These are phyloP conservation scores for Spatula versicolor DNA, from an alignment of 2,797 vertebrate species.

Conservation along the genomic window DNA sequence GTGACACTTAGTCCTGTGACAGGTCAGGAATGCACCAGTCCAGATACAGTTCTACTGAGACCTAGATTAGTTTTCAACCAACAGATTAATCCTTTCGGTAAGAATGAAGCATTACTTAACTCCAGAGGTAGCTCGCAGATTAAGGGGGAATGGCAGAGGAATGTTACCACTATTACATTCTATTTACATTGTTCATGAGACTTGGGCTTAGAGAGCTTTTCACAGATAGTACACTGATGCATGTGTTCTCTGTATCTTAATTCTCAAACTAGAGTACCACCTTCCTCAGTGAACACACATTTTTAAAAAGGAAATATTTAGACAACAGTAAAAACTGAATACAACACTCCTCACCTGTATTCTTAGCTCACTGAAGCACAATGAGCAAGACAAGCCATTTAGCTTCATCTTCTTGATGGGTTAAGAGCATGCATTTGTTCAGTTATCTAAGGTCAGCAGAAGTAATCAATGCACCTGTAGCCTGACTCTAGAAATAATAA, in stretches of 20 bases:
- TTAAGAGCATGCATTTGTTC: neutral
- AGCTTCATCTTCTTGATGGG: neutral
- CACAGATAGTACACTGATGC: neutral
- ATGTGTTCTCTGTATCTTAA: neutral
- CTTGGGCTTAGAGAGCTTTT: neutral
- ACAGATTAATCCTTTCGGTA: neutral
- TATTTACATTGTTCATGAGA: neutral
- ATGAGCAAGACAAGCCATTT: neutral
- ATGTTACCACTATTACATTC: neutral
- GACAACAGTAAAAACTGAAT: neutral
- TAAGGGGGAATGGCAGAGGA: neutral
- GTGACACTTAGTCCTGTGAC: neutral
- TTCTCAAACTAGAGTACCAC: neutral
- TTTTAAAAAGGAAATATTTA: neutral
- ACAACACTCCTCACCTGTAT: neutral
- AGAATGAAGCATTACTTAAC: neutral
- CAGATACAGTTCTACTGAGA: neutral
- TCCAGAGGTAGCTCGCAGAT: neutral
- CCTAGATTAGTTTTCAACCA: neutral
- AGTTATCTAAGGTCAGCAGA: neutral
- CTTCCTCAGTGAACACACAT: neutral
- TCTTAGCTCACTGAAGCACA: neutral
- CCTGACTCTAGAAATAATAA: neutral
- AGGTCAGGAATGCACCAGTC: rapidly evolving
- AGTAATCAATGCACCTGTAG: neutral